A percentile compares a stretch with the other conserved stretches of the same genome.
Conservation (phyloP, 1,140 invertebrate species). For the Ridgeia piscesae region DNA sequence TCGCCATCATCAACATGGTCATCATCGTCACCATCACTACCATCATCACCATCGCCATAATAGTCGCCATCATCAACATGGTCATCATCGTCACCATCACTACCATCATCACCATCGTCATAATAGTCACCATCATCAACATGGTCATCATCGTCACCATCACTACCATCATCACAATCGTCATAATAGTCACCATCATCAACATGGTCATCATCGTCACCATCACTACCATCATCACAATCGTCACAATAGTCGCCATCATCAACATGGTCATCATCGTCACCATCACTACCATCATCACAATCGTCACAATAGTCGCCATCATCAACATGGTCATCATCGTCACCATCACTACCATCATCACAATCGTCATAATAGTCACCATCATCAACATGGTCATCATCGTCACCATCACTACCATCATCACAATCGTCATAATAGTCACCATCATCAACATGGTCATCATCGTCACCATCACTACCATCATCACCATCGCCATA, state of each 20-base stretch:
- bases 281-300: neutral
- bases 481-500: no score
- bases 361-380: no score
- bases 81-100: neutral
- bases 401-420: neutral
- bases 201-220: neutral
- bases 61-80: neutral
- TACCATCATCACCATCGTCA: no score
- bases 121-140: neutral
- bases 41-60: neutral
- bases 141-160: neutral
- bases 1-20: neutral
- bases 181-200: neutral
- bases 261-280: neutral
- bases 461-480: neutral
- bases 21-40: neutral
- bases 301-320: neutral
- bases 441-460: neutral
- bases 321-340: no score
- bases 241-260: no score
- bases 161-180: neutral
- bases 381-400: neutral
- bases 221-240: no score
- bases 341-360: no score
- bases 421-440: neutral